Percentiles rank a stretch among this genome's conserved stretches.
Evolutionary conservation across 2,797 vertebrate species (phyloP).

Genomic region (Prunella strophiata): DNA sequence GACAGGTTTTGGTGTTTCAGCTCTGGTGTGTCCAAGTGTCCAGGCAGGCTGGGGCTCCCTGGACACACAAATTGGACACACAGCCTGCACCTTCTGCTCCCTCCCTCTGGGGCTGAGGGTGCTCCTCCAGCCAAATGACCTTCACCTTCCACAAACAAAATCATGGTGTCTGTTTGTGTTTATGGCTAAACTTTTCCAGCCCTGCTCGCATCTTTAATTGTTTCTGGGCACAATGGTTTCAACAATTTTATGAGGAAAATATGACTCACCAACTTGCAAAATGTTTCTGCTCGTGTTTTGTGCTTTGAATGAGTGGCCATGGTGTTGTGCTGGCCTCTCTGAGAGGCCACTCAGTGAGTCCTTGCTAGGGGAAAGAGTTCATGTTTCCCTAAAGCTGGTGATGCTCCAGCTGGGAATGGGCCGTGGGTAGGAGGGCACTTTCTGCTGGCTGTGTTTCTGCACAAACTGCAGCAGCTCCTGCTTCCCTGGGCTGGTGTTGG

Average conservation of each 20-base stretch:
- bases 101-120: neutral
- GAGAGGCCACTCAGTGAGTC: neutral
- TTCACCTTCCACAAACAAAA: slow-evolving; percentile 21
- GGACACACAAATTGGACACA: neutral
- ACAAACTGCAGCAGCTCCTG: neutral
- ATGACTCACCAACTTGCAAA: slow-evolving; percentile 42
- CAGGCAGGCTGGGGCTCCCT: neutral
- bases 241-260: slow-evolving; percentile 41
- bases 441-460: neutral
- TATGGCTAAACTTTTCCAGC: slow-evolving; percentile 40
- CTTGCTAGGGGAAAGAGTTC: neutral
- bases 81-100: neutral
- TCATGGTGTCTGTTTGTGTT: slow-evolving; percentile 27
- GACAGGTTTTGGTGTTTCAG: neutral
- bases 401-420: neutral
- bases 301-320: neutral
- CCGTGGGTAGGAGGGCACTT: neutral
- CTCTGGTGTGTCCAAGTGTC: neutral
- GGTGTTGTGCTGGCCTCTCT: neutral
- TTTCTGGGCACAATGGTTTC: slow-evolving; percentile 57
- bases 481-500: neutral
- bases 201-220: slow-evolving; percentile 38
- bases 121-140: neutral
- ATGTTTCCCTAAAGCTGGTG: rapidly evolving
- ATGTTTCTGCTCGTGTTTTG: slow-evolving; percentile 19